Conservation (phyloP, 2,888 invertebrate species). For the Hypomecis atomaria region DNA sequence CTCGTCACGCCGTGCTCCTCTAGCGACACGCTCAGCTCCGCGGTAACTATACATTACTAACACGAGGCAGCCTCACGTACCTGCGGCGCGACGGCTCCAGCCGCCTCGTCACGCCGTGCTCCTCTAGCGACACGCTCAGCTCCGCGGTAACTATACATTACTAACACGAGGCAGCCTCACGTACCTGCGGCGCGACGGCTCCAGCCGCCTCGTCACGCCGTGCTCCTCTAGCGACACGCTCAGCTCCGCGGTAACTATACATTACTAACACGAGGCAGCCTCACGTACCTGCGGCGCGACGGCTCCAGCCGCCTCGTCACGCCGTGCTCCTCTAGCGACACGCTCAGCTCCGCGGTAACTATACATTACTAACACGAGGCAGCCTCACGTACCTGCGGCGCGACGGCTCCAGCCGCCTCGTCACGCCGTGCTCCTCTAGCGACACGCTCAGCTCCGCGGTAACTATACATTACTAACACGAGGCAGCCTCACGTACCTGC, state of each 20-base stretch:
- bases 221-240: slow-evolving; percentile 82
- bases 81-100: slow-evolving; percentile 90
- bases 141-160: slow-evolving; percentile 61
- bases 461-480: slow-evolving; percentile 65
- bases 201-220: slow-evolving; percentile 86
- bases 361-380: slow-evolving; percentile 70
- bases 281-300: slow-evolving; percentile 90
- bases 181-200: slow-evolving; percentile 90
- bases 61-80: slow-evolving; percentile 87
- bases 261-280: slow-evolving; percentile 80
- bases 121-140: slow-evolving; percentile 81
- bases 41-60: slow-evolving; percentile 61
- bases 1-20: slow-evolving; percentile 84
- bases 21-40: slow-evolving; percentile 79
- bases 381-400: slow-evolving; percentile 89
- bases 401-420: slow-evolving; percentile 88
- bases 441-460: slow-evolving; percentile 80
- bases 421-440: slow-evolving; percentile 83
- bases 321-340: slow-evolving; percentile 82
- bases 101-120: slow-evolving; percentile 85
- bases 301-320: slow-evolving; percentile 88
- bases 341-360: slow-evolving; percentile 75
- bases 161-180: slow-evolving; percentile 86
- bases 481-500: slow-evolving; percentile 88
- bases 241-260: slow-evolving; percentile 68